phyloP scores from a whole-genome alignment of 1,140 invertebrate species.

The Apocrypta bakeri region DNA sequence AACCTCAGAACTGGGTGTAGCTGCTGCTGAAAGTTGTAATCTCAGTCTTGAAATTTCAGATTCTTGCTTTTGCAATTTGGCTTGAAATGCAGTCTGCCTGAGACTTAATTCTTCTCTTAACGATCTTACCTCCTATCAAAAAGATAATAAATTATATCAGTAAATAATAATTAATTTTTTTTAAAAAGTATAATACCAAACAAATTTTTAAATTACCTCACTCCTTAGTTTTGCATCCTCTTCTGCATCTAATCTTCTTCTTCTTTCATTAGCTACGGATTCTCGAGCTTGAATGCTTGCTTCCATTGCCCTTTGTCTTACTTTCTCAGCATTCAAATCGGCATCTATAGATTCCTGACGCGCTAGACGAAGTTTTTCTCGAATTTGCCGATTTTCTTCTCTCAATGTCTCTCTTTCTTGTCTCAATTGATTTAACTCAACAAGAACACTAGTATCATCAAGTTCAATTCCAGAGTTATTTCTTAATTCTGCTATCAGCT shows the following conservation, averaged over 20 bases:
- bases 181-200: not conserved
- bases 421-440: constrained; percentile 73
- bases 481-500: constrained; percentile 81
- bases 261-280: constrained; percentile 75
- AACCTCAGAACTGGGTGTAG: constrained; percentile 77
- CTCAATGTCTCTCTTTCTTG: constrained; percentile 79
- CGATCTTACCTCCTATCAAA: constrained; percentile 76
- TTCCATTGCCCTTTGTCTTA: constrained; percentile 65
- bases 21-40: constrained; percentile 75
- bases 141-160: constrained; percentile 1
- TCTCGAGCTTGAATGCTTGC: constrained; percentile 75
- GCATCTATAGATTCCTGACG: constrained; percentile 75
- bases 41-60: constrained; percentile 78
- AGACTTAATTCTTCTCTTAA: constrained; percentile 77
- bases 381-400: constrained; percentile 77
- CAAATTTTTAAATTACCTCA: constrained; percentile 65
- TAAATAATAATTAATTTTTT: not conserved
- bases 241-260: constrained; percentile 75
- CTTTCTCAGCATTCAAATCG: constrained; percentile 72
- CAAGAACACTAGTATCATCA: constrained; percentile 68
- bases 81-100: constrained; percentile 74
- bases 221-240: constrained; percentile 76
- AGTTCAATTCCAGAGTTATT: constrained; percentile 63
- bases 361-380: constrained; percentile 74
- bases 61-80: constrained; percentile 77